phyloP scores from a whole-genome alignment of 2,113 vertebrate genomes.

The Anhinga anhinga region DNA sequence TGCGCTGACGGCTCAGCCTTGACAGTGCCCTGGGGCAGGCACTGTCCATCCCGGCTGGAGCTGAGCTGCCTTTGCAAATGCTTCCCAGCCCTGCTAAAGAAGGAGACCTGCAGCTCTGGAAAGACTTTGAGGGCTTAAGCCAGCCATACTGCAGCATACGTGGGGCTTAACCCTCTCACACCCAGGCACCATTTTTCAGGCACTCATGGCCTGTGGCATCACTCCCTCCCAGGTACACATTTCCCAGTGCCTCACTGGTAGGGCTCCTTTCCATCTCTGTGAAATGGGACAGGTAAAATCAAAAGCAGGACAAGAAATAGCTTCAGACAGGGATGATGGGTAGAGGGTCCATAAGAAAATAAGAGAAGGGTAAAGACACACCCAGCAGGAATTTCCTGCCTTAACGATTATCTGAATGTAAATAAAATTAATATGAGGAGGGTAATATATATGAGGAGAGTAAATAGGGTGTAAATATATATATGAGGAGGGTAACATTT shows the following conservation, averaged over 20 bases:
- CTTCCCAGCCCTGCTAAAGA: neutral
- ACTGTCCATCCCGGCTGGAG: neutral
- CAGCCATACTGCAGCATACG: fast-evolving
- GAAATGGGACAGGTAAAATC: neutral
- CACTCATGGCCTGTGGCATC: neutral
- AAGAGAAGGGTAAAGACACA: neutral
- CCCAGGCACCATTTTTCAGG: fast-evolving
- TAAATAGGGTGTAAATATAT: neutral
- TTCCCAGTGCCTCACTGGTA: neutral
- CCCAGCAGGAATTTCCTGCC: neutral
- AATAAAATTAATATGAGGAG: neutral
- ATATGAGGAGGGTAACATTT: neutral
- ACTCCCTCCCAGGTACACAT: fast-evolving
- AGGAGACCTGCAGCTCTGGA: neutral
- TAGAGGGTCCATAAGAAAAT: neutral
- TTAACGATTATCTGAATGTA: neutral
- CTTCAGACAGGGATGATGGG: neutral
- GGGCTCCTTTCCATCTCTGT: neutral
- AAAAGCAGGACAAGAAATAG: neutral
- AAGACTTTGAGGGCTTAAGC: neutral
- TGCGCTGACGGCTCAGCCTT: neutral
- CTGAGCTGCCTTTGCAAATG: neutral
- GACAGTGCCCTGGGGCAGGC: neutral
- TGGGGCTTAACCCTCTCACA: neutral
- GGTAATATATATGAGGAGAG: neutral